Evolutionary conservation across 2,113 vertebrate species (phyloP), one percentile per base, ranked within the genome.

Genomic region (Aix galericulata): DNA sequence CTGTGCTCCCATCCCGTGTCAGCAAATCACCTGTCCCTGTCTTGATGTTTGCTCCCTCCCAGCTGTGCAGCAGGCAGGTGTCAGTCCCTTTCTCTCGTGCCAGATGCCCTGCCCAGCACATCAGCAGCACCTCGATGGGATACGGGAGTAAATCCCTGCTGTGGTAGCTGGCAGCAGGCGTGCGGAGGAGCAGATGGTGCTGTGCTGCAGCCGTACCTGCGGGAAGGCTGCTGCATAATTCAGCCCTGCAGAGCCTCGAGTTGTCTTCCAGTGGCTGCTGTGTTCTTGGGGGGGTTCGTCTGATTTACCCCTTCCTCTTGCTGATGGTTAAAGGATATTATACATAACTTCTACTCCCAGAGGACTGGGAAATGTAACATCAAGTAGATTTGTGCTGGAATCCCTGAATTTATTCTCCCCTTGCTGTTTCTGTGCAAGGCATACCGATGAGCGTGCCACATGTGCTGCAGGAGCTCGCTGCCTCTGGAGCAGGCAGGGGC

Each of bases 111-210:
- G 72, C 67, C 52, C 36, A 9, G 26, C 46, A 56, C 67, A 81
- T 62, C 71, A 31, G n/a, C 68, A 2, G 21, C 67, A 40, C 34
- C 50, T 79, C 5, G 1, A 36, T 55, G 53, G 52, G 72, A n/a
- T 32, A 4, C 5, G 72, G 1, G 3, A 74, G 48, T 59, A 38
- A 89, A 87, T 64, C 21, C 68, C 77, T 86, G 73, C 36, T 6
- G 9, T 2, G 4, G 80, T 58, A 58, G 63, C 20, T 89, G 94
- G n/a, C 85, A 91, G 67, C 34, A 48, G 83, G 52, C 83, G 71
- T 67, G 52, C 59, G 92, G 92, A 63, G 83, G n/a, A 95, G 85
- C 96, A 97, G 96, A 96, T 92, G 92, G 92, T 91, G 91, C 93
- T 89, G 71, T 83, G 71, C 89, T 83, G 76, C 80, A 78, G 11